These are phyloP conservation scores for Pachyuromys duprasi DNA, from an alignment of 2,797 vertebrate species.

Conservation along the genomic window DNA sequence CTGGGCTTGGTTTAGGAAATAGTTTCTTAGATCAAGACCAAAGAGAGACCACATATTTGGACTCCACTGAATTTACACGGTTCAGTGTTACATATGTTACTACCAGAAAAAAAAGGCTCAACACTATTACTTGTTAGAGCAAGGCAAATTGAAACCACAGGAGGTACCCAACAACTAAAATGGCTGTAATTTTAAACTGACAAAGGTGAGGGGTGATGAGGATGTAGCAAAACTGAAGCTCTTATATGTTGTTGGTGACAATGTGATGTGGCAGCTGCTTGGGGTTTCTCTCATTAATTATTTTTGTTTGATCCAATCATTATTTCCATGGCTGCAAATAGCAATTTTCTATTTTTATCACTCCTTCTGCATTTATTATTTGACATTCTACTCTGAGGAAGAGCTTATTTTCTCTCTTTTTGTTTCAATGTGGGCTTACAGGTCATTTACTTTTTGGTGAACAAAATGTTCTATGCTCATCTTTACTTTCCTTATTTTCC, in stretches of 20 bases:
- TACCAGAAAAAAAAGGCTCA: background rate
- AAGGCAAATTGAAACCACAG: slow-evolving; percentile 4
- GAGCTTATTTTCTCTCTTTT: background rate
- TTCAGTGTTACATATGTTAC: background rate
- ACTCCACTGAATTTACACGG: background rate
- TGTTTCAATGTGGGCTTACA: background rate
- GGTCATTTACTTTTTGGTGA: background rate
- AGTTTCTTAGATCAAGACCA: slow-evolving; percentile 13
- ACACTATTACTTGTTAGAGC: background rate
- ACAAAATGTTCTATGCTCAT: background rate
- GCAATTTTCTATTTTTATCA: background rate
- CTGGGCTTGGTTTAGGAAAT: slow-evolving; percentile 7
- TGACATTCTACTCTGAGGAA: background rate
- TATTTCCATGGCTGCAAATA: background rate
- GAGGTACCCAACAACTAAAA: background rate
- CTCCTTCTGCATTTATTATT: background rate
- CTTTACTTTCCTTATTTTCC: background rate
- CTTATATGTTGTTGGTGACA: background rate
- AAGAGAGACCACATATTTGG: slow-evolving; percentile 14
- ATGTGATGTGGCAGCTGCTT: background rate
- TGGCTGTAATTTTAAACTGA: background rate
- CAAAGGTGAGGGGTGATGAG: background rate
- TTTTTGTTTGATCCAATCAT: background rate
- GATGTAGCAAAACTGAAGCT: background rate
- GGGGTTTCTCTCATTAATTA: background rate